These are phyloP conservation scores for Trinorchestia longiramus DNA, from an alignment of 1,140 invertebrate genomes.

Conservation along the genomic window DNA sequence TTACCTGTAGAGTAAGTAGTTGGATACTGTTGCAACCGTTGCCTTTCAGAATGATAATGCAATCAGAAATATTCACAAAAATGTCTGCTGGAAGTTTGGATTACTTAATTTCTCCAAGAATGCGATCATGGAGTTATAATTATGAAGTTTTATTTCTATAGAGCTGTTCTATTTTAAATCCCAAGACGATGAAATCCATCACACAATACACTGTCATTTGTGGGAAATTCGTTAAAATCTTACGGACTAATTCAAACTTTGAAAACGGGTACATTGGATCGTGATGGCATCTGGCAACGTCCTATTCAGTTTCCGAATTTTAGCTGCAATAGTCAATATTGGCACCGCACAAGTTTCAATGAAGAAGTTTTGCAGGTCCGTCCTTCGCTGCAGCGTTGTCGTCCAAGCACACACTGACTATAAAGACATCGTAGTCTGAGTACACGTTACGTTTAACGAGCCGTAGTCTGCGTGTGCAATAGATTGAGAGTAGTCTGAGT, in stretches of 20 bases:
- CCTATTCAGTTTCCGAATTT: not conserved
- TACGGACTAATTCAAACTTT: not conserved
- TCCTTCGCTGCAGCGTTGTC: not conserved
- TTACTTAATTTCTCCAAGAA: not conserved
- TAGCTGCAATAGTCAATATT: slow-evolving; percentile 1
- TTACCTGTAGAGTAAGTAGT: not conserved
- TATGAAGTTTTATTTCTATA: not conserved
- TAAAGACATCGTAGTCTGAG: not conserved
- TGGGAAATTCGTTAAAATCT: not conserved
- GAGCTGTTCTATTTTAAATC: not conserved
- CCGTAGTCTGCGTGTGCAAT: not conserved
- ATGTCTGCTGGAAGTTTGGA: not conserved
- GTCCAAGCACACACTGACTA: not conserved
- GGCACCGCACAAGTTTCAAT: not conserved
- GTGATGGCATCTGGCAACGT: not conserved
- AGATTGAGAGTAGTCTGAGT: not conserved
- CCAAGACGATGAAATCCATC: not conserved
- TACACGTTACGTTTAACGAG: not conserved
- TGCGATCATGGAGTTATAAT: not conserved
- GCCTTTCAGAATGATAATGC: not conserved
- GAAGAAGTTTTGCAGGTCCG: not conserved
- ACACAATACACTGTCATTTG: not conserved
- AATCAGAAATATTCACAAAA: not conserved
- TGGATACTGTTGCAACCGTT: not conserved
- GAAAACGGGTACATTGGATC: not conserved